Conservation (phyloP, 2,797 vertebrate species). For the Diplodus puntazzo region DNA sequence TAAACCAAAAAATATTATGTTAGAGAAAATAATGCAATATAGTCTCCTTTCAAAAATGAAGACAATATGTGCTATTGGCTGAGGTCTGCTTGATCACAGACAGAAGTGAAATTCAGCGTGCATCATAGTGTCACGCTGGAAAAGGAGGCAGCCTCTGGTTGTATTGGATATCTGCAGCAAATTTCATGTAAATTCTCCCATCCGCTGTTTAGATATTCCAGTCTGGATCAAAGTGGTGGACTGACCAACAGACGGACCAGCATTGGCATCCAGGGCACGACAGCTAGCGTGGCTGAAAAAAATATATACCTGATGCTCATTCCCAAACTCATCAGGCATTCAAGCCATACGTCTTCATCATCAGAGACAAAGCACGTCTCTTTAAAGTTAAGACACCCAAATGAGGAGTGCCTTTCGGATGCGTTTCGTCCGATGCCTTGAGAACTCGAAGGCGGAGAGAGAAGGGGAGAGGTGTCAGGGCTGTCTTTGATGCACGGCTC, state of each 20-base stretch:
- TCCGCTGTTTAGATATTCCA: neutral
- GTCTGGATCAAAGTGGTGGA: neutral
- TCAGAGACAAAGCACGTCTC: neutral
- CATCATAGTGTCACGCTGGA: no score
- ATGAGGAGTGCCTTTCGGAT: constrained; percentile 5
- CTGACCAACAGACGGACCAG: neutral
- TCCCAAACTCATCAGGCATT: constrained; percentile 16
- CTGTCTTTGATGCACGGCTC: constrained; percentile 66
- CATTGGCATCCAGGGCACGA: neutral
- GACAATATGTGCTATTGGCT: no score
- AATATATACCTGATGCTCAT: neutral
- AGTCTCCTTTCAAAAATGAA: no score
- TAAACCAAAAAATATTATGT: no score
- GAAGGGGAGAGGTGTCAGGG: constrained; percentile 44
- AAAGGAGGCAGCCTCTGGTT: no score
- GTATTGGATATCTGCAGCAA: neutral
- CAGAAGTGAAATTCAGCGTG: no score
- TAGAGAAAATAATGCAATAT: no score
- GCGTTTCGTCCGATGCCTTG: constrained; percentile 8
- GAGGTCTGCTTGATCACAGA: no score
- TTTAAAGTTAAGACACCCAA: constrained; percentile 15
- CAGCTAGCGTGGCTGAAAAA: neutral
- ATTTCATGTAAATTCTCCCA: neutral
- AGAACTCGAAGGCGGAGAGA: constrained; percentile 15
- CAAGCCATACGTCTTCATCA: constrained; percentile 5